phyloP scores from a whole-genome alignment of 2,888 invertebrate species.

The Spilosoma lubricipeda region DNA sequence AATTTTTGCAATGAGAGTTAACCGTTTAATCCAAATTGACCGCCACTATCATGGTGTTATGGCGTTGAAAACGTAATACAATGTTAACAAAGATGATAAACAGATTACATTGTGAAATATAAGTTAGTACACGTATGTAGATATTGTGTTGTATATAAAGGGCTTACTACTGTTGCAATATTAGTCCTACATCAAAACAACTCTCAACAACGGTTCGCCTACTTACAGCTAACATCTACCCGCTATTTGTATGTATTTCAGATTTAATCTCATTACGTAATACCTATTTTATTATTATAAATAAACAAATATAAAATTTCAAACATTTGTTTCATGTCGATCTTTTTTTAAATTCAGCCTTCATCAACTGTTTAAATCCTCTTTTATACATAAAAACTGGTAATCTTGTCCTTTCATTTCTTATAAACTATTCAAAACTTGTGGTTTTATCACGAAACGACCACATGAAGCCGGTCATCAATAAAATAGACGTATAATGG shows the following conservation, averaged over 20 bases:
- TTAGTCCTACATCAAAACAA: conserved; percentile 54
- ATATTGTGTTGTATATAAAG: conserved; percentile 51
- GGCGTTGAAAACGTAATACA: conserved; percentile 61
- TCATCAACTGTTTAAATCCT: neutral
- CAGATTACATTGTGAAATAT: conserved; percentile 65
- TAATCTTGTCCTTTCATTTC: neutral
- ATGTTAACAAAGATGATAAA: conserved; percentile 62
- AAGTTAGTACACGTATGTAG: conserved; percentile 40
- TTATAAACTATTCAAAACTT: neutral
- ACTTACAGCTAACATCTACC: conserved; percentile 26
- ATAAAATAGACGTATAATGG: conserved; percentile 28
- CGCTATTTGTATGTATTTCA: conserved; percentile 10
- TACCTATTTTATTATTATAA: neutral
- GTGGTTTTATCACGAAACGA: too few species aligned
- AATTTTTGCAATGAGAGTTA: conserved; percentile 72
- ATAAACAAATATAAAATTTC: neutral
- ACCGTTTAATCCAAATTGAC: conserved; percentile 58
- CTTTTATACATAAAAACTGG: neutral
- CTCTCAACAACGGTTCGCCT: conserved; percentile 20
- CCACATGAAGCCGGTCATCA: neutral
- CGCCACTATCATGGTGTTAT: conserved; percentile 62
- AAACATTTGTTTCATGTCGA: neutral
- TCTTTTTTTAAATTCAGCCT: neutral
- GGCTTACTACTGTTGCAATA: conserved; percentile 61
- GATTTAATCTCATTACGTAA: neutral